Evolutionary conservation across 2,888 invertebrate genomes (phyloP), one percentile per base, ranked within the genome.

Genomic region (Agrotis puta): DNA sequence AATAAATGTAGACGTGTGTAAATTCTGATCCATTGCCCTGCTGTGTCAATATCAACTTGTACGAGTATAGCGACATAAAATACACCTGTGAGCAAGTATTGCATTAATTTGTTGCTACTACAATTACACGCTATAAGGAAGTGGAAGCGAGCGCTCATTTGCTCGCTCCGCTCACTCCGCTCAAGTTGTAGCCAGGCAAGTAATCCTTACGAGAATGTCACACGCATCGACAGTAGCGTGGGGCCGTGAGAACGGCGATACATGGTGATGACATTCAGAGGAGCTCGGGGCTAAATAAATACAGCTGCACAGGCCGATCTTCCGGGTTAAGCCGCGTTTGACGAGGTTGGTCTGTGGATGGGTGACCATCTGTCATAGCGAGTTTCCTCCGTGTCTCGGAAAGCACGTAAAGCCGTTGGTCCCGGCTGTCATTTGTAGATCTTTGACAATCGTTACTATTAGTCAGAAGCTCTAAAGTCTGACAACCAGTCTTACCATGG

Each of bases 201-300:
- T 70, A 65, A 70, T 68, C 70, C 51, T 48, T 47, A 24, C 22
- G 57, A 67, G 81, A 79, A 70, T 65, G 63, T 75, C 71, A 62
- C 69, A 79, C 66, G 75, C 81, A 72, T 67, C 63, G 69, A 56
- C 48, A 33, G 14, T 22, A 33, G 45, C 22, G 39, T 43, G 48
- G 1, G 71, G 71, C 81, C 64, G 70, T 14, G 13, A 72, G 9
- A 64, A 7, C 27, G 33, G 69, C 69, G 70, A 20, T 2, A 16
- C 2, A 63, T n/a, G 1, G 45, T 16, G 45, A 5, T 16, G 45
- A 45, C 16, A 45, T 48, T 1, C n/a, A n/a, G n/a, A n/a, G n/a
- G n/a, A n/a, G n/a, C n/a, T n/a, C n/a, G n/a, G n/a, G n/a, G n/a
- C n/a, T n/a, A n/a, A n/a, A n/a, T n/a, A n/a, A n/a, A n/a, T n/a